A percentile compares a stretch with the other conserved stretches of the same genome.
Conservation (phyloP, 2,888 invertebrate species). For the Coleophora flavipennella region DNA sequence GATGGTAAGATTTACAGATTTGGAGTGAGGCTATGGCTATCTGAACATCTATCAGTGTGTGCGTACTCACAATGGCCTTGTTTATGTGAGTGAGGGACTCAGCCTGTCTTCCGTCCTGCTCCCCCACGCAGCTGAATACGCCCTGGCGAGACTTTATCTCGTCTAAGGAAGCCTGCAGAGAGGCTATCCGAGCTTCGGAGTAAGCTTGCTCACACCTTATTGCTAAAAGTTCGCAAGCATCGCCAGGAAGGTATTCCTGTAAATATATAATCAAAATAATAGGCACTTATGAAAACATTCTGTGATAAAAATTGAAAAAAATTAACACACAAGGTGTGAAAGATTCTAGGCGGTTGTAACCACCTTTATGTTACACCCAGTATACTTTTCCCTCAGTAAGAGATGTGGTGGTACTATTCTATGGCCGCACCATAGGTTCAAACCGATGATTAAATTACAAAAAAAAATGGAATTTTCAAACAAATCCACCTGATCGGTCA, state of each 20-base stretch:
- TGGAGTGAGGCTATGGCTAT: neutral
- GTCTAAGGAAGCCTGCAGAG: constrained; percentile 22
- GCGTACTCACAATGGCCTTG: constrained; percentile 39
- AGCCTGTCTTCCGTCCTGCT: constrained; percentile 3
- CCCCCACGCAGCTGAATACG: constrained; percentile 18
- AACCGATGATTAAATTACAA: no score
- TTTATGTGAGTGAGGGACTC: constrained; percentile 28
- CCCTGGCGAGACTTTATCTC: constrained; percentile 27
- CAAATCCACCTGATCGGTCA: no score
- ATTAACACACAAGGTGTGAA: no score
- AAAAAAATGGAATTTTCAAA: no score
- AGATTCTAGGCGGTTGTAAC: no score
- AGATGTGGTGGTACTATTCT: no score
- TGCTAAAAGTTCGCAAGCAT: constrained; percentile 43
- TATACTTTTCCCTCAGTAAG: no score
- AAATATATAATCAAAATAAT: neutral
- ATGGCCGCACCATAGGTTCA: no score
- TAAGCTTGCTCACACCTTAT: constrained; percentile 35
- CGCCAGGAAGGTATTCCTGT: constrained; percentile 27
- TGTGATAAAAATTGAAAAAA: neutral
- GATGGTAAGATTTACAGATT: no score
- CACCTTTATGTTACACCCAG: no score
- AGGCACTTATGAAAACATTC: neutral
- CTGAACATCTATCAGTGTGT: neutral
- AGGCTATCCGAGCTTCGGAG: constrained; percentile 25